Evolutionary conservation across 2,113 vertebrate species (phyloP).

Genomic region (Dolichotis patagonum): DNA sequence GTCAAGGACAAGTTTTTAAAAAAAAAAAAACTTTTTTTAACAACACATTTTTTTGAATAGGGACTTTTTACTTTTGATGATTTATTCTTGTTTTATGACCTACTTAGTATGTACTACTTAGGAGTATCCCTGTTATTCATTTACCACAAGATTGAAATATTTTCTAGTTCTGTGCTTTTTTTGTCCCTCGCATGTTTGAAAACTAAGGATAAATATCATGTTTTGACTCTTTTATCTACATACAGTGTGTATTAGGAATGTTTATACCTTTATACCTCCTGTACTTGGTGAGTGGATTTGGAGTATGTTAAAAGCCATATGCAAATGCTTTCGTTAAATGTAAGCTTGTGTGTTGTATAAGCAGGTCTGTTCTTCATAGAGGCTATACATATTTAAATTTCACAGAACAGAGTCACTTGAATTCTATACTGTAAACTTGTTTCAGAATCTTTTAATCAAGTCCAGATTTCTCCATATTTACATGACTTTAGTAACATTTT

Average conservation of each 20-base stretch:
- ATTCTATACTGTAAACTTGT: constrained; percentile 28
- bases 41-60: background rate
- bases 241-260: background rate
- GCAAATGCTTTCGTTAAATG: constrained; percentile 37
- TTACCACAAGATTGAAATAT: background rate
- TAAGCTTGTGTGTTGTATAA: constrained; percentile 37
- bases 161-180: constrained; percentile 50
- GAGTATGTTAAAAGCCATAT: constrained; percentile 10
- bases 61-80: constrained; percentile 1
- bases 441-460: constrained; percentile 33
- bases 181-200: background rate
- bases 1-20: background rate
- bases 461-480: constrained; percentile 21
- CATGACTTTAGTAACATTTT: constrained; percentile 37
- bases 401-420: constrained; percentile 7
- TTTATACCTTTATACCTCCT: background rate
- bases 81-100: background rate
- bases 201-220: background rate
- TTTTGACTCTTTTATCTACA: constrained; percentile 11
- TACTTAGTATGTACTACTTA: background rate
- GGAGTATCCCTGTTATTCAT: background rate
- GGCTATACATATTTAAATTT: constrained; percentile 23
- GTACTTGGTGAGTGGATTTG: constrained; percentile 22
- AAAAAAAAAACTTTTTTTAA: background rate
- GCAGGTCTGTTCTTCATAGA: background rate